These are phyloP conservation scores for Ennomos erosarius DNA, from an alignment of 2,888 invertebrate genomes.

Conservation along the genomic window DNA sequence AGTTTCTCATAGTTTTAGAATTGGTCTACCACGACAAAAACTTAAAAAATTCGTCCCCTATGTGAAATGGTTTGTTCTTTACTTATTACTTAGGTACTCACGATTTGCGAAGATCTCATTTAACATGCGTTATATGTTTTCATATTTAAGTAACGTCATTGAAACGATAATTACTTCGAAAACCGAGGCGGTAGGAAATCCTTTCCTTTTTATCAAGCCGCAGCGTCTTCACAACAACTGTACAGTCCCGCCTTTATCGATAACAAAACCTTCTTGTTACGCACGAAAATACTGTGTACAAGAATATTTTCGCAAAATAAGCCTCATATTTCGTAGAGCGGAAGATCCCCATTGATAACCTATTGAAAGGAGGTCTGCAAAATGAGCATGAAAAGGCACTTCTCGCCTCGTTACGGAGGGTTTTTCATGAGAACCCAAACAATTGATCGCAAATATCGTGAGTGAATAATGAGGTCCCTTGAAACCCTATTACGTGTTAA, in stretches of 20 bases:
- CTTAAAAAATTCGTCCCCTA: too few relatives aligned
- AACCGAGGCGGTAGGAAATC: too few relatives aligned
- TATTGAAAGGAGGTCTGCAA: slow-evolving; percentile 32
- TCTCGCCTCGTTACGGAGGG: slow-evolving; percentile 26
- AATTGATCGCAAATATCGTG: slow-evolving; percentile 19
- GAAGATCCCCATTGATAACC: slow-evolving; percentile 40
- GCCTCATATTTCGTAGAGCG: slow-evolving; percentile 23
- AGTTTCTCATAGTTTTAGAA: too few relatives aligned
- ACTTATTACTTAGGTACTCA: too few relatives aligned
- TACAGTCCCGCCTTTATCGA: background rate
- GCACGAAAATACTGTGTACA: slow-evolving; percentile 22
- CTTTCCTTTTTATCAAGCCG: background rate
- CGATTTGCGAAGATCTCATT: too few relatives aligned
- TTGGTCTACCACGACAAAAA: too few relatives aligned
- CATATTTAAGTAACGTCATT: too few relatives aligned
- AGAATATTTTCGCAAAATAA: slow-evolving; percentile 32
- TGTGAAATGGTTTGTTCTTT: too few relatives aligned
- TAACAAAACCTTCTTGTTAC: slow-evolving; percentile 19
- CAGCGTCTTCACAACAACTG: background rate
- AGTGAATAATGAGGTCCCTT: slow-evolving; percentile 10
- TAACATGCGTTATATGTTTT: too few relatives aligned
- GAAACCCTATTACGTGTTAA: background rate
- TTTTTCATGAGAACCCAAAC: slow-evolving; percentile 20
- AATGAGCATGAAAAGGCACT: slow-evolving; percentile 30
- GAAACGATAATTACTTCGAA: too few relatives aligned